Evolutionary conservation across 2,888 invertebrate species (phyloP), one percentile per base, ranked within the genome.

Genomic region (Patella ulyssiponensis): DNA sequence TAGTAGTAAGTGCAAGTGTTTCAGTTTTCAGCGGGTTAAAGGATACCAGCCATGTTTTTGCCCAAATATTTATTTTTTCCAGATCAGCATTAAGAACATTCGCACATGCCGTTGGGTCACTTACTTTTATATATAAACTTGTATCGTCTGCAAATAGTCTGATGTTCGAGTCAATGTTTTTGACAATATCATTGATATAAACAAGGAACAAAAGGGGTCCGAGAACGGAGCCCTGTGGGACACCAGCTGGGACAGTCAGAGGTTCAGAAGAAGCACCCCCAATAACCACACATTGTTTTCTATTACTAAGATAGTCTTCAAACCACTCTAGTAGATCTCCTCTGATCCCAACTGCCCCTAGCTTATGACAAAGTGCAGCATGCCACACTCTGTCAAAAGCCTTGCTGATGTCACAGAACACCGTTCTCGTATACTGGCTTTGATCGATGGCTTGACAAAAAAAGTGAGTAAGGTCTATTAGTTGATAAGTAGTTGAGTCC

Each of bases 371-470:
- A 20, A 58, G 58, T 58, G 58, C 58, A 58, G 58, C 58, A 58
- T 58, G 58, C 58, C 58, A 58, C 58, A 58, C 33, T 33, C 33
- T 33, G 33, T 33, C 33, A 33, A 33, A 33, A 33, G 33, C 33
- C 33, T 33, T 33, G 33, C 33, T 33, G 33, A 33, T 33, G 33
- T 33, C 33, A 33, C 33, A 33, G 33, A 33, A 33, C 33, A 33
- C 33, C 33, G 33, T 33, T 33, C 33, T 33, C 33, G 33, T 33
- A 33, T 33, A 33, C 33, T 33, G 33, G 33, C 33, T 4, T 58
- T 58, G 58, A 20, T 58, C 15, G 58, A 58, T 58, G 58, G 58
- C 58, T n/a, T n/a, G 58, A 58, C 58, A 58, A 58, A 58, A 58
- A n/a, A 15, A 58, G 58, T 58, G 58, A n/a, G 58, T n/a, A 20